Evolutionary conservation across 2,797 vertebrate genomes (phyloP), one percentile per base, ranked within the genome.

Genomic region (Prunella strophiata): DNA sequence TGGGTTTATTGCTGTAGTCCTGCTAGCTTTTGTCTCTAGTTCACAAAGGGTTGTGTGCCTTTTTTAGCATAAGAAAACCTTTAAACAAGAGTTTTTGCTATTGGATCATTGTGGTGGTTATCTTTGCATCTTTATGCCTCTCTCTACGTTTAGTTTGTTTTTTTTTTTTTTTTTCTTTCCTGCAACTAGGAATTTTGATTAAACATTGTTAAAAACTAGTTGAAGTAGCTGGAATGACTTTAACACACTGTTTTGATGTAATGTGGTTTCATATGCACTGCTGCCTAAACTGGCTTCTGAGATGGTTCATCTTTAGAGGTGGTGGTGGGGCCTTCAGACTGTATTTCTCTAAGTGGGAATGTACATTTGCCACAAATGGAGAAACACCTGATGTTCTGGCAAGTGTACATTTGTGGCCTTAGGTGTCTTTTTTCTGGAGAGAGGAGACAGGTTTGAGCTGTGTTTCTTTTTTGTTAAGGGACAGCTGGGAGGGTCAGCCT

Each of bases 1-100:
- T 97, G 96, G 96, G 92, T 97, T 96, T 96, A 81, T 96, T 97
- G 97, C 96, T 97, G 66, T 96, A 94, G 91, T 92, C 89, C 97
- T 95, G 96, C 97, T 97, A 74, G 95, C 97, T 96, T 96, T 97
- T 97, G 97, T 97, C 94, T 97, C 95, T 97, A 97, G 96, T 96
- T 97, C 95, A 95, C 93, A 89, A 93, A n/a, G 92, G 96, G 96
- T 97, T 97, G 97, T 97, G 95, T 96, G 96, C 96, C 96, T 97
- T 96, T 96, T 89, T 97, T 97, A 97, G 96, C 95, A 91, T 97
- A 97, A 97, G 96, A 97, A 97, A 96, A 96, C 63, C 73, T 92
- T 91, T 86, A 58, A 85, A 73, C 63, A 22, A 66, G 86, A 96
- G 87, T 89, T 97, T 97, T 96, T 96, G 90, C 88, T 95, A 47